Conservation (phyloP, 2,888 invertebrate genomes). For the Cephus spinipes region DNA sequence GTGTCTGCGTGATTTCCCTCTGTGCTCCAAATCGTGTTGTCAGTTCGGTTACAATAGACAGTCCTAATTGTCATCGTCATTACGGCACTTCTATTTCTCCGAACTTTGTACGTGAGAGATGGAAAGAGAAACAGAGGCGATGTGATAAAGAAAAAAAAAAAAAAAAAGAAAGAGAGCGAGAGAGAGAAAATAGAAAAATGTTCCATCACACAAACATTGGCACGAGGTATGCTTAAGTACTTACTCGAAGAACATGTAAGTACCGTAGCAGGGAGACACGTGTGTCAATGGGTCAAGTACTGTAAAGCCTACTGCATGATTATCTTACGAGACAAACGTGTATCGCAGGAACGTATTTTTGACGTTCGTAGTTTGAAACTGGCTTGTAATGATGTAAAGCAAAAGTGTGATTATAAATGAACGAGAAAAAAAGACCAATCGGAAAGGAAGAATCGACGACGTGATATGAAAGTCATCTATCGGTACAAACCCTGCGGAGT, state of each 20-base stretch:
- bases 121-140: not conserved
- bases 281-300: not conserved
- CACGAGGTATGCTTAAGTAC: not conserved
- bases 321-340: not conserved
- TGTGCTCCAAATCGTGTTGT: not conserved
- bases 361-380: not conserved
- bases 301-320: not conserved
- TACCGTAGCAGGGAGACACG: not conserved
- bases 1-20: not conserved
- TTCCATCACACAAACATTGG: not conserved
- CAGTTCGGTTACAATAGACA: not conserved
- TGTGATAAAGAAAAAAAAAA: conserved; percentile 16
- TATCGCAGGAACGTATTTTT: not conserved
- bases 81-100: not conserved
- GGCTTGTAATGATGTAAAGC: not conserved
- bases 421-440: not conserved
- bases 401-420: not conserved
- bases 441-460: not conserved
- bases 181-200: not conserved
- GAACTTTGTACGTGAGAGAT: not conserved
- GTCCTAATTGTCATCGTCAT: not conserved
- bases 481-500: not conserved
- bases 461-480: not conserved
- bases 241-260: not conserved
- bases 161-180: conserved; percentile 2